phyloP scores from a whole-genome alignment of 2,113 vertebrate species.

The Hoplias malabaricus region DNA sequence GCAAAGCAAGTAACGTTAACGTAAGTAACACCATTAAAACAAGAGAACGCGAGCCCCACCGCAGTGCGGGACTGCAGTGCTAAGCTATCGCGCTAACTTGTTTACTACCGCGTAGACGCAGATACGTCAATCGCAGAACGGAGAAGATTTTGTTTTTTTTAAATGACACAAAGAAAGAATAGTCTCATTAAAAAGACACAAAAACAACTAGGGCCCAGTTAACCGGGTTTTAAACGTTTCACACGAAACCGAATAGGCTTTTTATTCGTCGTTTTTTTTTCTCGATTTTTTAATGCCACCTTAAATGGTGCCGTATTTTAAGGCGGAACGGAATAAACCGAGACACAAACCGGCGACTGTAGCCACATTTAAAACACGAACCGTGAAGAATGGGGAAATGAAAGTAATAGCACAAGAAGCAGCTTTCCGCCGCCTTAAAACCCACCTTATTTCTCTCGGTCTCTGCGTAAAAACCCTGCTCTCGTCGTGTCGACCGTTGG shows the following conservation, averaged over 20 bases:
- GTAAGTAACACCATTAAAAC: neutral
- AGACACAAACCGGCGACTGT: too few relatives aligned
- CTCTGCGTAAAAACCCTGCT: neutral
- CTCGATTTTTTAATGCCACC: too few relatives aligned
- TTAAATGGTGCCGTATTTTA: too few relatives aligned
- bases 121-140: neutral
- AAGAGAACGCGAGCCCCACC: too few relatives aligned
- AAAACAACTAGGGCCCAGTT: too few relatives aligned
- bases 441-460: too few relatives aligned
- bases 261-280: too few relatives aligned
- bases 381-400: slow-evolving; percentile 41
- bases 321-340: too few relatives aligned
- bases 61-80: neutral
- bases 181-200: neutral
- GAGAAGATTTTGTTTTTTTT: neutral
- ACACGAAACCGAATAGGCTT: too few relatives aligned
- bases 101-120: slow-evolving; percentile 4
- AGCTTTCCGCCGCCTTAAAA: neutral
- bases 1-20: neutral
- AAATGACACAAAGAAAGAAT: neutral
- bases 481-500: slow-evolving; percentile 45
- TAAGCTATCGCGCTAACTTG: slow-evolving; percentile 38
- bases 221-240: too few relatives aligned
- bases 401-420: neutral
- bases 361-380: too few relatives aligned